Evolutionary conservation across 2,797 vertebrate genomes (phyloP).

Genomic region (Gymnothorax javanicus): DNA sequence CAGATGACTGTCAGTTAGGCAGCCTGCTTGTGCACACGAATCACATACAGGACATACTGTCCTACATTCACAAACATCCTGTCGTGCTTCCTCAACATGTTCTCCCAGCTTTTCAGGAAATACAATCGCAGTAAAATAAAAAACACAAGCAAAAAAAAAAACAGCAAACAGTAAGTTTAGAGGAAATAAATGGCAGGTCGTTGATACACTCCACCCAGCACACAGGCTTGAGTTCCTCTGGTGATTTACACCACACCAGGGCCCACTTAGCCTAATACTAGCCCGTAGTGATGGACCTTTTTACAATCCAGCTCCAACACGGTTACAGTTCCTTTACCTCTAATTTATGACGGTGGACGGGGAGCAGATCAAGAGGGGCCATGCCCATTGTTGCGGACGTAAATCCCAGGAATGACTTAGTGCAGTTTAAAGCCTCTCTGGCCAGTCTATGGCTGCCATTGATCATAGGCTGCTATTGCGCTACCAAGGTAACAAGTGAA

Average conservation of each 20-base stretch:
- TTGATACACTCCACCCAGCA: not conserved
- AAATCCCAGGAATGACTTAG: slow-evolving; percentile 4
- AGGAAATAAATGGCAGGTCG: not conserved
- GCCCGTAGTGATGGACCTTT: not conserved
- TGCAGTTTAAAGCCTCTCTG: not conserved
- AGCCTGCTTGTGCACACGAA: not conserved
- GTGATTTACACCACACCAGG: slow-evolving; percentile 11
- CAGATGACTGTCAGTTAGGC: not conserved
- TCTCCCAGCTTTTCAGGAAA: not conserved
- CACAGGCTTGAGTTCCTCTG: not conserved
- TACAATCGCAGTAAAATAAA: not conserved
- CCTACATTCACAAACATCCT: not conserved
- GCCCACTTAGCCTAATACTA: not conserved
- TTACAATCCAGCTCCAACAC: not conserved
- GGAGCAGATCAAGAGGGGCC: slow-evolving; percentile 4
- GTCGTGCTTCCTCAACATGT: not conserved
- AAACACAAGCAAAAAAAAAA: not conserved
- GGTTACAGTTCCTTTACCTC: not conserved
- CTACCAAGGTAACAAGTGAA: not conserved
- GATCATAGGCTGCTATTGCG: not conserved
- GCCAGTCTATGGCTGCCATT: not conserved
- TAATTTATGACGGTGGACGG: not conserved
- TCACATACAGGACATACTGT: not conserved
- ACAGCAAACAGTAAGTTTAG: not conserved
- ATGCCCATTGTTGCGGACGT: not conserved